Base-by-base conservation (phyloP, 2,113 vertebrate genomes). In the Trematomus loennbergii region DNA sequence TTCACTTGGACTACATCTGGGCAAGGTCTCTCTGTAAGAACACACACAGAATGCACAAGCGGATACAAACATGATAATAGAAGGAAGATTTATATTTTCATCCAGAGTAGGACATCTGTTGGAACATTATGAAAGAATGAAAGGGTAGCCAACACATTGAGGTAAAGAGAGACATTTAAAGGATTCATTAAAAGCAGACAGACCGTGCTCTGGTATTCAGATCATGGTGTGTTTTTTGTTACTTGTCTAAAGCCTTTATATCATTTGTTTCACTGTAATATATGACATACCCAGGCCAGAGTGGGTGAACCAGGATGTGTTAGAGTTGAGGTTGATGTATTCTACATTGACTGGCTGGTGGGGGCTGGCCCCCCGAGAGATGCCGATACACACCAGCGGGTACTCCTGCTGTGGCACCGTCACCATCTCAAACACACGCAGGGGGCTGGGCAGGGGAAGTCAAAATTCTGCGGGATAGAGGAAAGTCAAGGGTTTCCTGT, bases 261-360 rank as follows among this genome's bases (percentile, higher is more conserved):
- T 48, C 13, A 11, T 33, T 2, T 1, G 0, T 57, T 4, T 17
- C 45, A 2, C 49, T 54, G 72, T 18, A 11, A 45, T 0, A 0
- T 55, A 7, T 40, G 16, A 2, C 86, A 62, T 88, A 97, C 97
- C 95, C 0, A 91, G 79, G 77, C 92, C 93, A 0, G 88, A 82
- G 54, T 87, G 94, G 70, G 95, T 95, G 88, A 98, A 96, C 96
- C 97, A 97, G 87, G 96, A 97, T 0, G 96, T 96, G 82, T 96
- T 94, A 50, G 96, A 96, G 81, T 97, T 97, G 33, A 98, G 96
- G 90, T 97, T 97, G 87, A 98, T 96, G 75, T 95, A 96, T 45
- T 96, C 95, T 53, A 98, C 91, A 10, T 64, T 72, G 75, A 97
- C 91, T 0, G 94, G 95, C 36, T 86, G 81, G 8, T 69, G 69